Evolutionary conservation across 2,113 vertebrate species (phyloP).

Genomic region (Procavia capensis): DNA sequence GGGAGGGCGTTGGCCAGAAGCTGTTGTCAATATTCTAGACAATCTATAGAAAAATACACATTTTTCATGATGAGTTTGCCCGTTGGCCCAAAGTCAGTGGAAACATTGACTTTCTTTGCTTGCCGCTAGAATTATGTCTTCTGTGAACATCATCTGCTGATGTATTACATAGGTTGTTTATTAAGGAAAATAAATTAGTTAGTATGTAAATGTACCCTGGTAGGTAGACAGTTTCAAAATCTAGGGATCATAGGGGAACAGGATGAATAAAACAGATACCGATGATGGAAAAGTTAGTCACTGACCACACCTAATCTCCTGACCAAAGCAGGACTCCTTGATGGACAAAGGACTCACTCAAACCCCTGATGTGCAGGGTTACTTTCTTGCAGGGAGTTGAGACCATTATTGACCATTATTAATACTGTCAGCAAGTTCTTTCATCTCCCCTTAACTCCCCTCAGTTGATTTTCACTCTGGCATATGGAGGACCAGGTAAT

Average conservation of each 20-base stretch:
- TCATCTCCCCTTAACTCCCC: neutral
- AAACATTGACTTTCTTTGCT: conserved; percentile 7
- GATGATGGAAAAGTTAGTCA: neutral
- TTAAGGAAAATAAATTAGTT: neutral
- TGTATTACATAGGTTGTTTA: neutral
- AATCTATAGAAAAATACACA: neutral
- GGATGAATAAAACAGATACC: neutral
- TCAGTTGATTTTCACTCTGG: neutral
- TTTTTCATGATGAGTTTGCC: neutral
- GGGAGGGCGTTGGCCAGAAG: neutral
- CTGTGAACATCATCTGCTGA: neutral
- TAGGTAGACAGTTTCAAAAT: neutral
- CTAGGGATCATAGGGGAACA: neutral
- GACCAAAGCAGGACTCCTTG: neutral
- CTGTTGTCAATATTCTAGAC: neutral
- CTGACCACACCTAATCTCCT: neutral
- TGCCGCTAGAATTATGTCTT: neutral
- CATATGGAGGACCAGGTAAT: neutral
- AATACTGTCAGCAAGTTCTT: neutral
- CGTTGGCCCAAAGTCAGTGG: neutral
- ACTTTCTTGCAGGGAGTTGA: neutral
- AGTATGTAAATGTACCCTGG: neutral
- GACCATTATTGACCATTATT: neutral
- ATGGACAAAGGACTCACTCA: neutral
- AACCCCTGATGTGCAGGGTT: neutral